A percentile compares a stretch with the other conserved stretches of the same genome.
These are phyloP conservation scores for Ceratosolen solmsi DNA, from an alignment of 1,140 invertebrate genomes.

Conservation along the genomic window DNA sequence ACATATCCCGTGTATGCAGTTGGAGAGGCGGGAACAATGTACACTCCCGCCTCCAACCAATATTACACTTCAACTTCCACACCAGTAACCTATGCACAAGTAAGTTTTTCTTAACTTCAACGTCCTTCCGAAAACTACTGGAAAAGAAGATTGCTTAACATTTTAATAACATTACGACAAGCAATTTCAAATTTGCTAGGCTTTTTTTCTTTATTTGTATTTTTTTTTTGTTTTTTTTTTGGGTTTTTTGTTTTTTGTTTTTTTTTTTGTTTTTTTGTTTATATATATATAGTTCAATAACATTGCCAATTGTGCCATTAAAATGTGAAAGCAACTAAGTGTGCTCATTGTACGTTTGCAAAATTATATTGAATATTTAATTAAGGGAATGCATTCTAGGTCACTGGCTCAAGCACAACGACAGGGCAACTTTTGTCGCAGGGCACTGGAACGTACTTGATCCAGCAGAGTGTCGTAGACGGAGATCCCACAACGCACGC, in stretches of 20 bases:
- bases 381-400: conserved; percentile 22
- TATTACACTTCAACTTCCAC: conserved; percentile 77
- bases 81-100: conserved; percentile 76
- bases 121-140: neutral
- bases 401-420: conserved; percentile 72
- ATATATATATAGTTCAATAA: too few relatives aligned
- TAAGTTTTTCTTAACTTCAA: conserved; percentile 68
- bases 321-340: too few relatives aligned
- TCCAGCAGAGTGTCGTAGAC: conserved; percentile 80
- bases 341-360: too few relatives aligned
- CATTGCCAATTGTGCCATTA: too few relatives aligned
- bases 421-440: conserved; percentile 75
- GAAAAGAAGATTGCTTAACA: too few relatives aligned
- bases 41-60: conserved; percentile 79
- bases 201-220: too few relatives aligned
- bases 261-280: too few relatives aligned
- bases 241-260: too few relatives aligned
- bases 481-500: conserved; percentile 75
- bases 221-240: too few relatives aligned
- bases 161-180: too few relatives aligned
- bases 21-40: conserved; percentile 82
- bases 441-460: conserved; percentile 77
- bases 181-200: too few relatives aligned
- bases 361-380: too few relatives aligned
- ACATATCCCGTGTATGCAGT: conserved; percentile 90